Evolutionary conservation across 1,140 invertebrate species (phyloP).

Genomic region (Trichomalopsis sarcophagae): DNA sequence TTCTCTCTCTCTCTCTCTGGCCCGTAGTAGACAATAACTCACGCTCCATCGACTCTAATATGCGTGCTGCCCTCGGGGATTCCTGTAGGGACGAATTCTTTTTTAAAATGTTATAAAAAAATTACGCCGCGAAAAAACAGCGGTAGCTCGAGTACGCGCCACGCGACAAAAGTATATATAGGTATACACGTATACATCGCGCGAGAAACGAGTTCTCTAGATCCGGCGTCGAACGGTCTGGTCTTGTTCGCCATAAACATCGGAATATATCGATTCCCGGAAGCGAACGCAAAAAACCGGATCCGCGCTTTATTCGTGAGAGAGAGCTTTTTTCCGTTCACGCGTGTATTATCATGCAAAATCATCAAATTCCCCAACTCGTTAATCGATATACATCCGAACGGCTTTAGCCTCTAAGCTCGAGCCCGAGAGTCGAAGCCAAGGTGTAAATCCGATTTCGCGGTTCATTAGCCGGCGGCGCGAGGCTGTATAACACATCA

Average conservation of each 20-base stretch:
- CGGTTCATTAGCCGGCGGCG: constrained; percentile 53
- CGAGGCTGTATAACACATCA: not conserved
- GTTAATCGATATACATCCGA: not conserved
- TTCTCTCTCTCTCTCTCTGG: constrained; percentile 13
- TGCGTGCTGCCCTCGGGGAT: not conserved
- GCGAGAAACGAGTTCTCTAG: constrained; percentile 30
- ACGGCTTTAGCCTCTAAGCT: not conserved
- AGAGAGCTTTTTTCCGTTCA: not conserved
- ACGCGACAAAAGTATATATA: too few species aligned
- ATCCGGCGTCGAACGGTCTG: constrained; percentile 63
- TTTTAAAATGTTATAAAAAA: not conserved
- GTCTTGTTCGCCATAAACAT: constrained; percentile 45
- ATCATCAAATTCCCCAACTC: not conserved
- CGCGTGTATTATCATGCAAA: not conserved
- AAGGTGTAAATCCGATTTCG: constrained; percentile 57
- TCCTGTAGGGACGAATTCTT: not conserved
- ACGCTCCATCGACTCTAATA: constrained; percentile 57
- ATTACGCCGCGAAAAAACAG: too few species aligned
- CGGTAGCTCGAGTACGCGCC: too few species aligned
- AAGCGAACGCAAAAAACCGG: constrained; percentile 55
- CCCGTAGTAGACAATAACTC: constrained; percentile 70
- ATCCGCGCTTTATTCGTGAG: constrained; percentile 19
- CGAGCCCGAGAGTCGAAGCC: constrained; percentile 44
- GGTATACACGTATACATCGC: too few species aligned
- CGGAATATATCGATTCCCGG: constrained; percentile 55